Evolutionary conservation across 2,888 invertebrate genomes (phyloP).

Genomic region (Acheta domesticus): DNA sequence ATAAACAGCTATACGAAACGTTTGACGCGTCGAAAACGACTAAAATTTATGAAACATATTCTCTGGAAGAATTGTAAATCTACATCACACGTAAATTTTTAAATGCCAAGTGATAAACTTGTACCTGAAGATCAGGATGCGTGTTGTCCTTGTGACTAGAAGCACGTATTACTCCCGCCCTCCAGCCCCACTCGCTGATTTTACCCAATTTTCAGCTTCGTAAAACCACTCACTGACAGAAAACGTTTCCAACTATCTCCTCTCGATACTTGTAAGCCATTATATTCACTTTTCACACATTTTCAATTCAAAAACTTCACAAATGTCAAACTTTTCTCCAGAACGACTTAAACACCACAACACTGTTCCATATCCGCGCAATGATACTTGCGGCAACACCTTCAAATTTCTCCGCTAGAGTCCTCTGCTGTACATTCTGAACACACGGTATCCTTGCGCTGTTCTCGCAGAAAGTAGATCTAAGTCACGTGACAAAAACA

Average conservation of each 20-base stretch:
- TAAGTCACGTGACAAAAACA: constrained; percentile 62
- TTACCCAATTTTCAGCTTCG: constrained; percentile 77
- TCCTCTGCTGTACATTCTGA: constrained; percentile 27
- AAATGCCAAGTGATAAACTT: constrained; percentile 12
- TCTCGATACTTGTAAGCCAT: constrained; percentile 80
- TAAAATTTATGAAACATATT: neutral
- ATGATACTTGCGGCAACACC: constrained; percentile 37
- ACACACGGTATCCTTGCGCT: constrained; percentile 25
- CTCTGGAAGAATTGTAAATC: neutral
- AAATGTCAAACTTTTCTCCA: constrained; percentile 40
- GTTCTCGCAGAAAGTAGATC: constrained; percentile 35
- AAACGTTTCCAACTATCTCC: constrained; percentile 84
- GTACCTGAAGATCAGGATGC: constrained; percentile 78
- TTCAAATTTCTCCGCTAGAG: constrained; percentile 33
- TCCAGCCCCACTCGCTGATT: constrained; percentile 84
- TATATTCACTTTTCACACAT: constrained; percentile 50
- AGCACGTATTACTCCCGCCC: constrained; percentile 81
- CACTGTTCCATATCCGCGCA: constrained; percentile 39
- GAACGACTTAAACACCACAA: constrained; percentile 37
- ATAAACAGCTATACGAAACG: neutral
- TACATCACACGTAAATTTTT: neutral
- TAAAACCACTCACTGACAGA: constrained; percentile 75
- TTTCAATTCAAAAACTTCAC: constrained; percentile 40
- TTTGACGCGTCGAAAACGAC: neutral
- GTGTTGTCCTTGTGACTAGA: constrained; percentile 77